Evolutionary conservation across 2,113 vertebrate genomes (phyloP).

Genomic region (Hyla sarda): DNA sequence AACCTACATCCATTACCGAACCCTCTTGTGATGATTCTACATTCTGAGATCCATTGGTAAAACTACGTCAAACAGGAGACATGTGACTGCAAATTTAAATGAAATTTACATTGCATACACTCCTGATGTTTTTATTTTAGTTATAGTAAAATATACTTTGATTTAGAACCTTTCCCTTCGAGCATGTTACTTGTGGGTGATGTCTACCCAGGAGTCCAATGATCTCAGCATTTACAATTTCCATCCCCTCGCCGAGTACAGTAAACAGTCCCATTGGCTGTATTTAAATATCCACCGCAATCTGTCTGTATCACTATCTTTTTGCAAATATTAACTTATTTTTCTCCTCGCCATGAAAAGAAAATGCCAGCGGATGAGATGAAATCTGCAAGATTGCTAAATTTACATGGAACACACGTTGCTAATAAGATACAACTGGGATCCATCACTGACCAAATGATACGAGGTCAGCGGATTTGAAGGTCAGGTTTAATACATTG

Average conservation of each 20-base stretch:
- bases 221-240: not conserved
- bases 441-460: conserved; percentile 43
- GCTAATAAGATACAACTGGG: conserved; percentile 15
- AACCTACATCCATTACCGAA: not conserved
- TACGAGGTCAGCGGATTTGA: conserved; percentile 35
- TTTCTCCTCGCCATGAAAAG: not conserved
- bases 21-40: not conserved
- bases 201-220: conserved; percentile 9
- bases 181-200: not conserved
- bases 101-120: not conserved
- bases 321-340: not conserved
- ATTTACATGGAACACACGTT: not conserved
- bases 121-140: not conserved
- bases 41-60: not conserved
- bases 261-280: not conserved
- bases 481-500: not conserved
- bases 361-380: not conserved
- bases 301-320: not conserved
- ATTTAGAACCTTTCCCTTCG: not conserved
- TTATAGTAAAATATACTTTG: not conserved
- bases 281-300: not conserved
- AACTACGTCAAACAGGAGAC: not conserved
- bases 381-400: conserved; percentile 20
- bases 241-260: not conserved
- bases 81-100: not conserved